Evolutionary conservation across 2,113 vertebrate species (phyloP), one percentile per base, ranked within the genome.

Genomic region (Phaetusa simplex): DNA sequence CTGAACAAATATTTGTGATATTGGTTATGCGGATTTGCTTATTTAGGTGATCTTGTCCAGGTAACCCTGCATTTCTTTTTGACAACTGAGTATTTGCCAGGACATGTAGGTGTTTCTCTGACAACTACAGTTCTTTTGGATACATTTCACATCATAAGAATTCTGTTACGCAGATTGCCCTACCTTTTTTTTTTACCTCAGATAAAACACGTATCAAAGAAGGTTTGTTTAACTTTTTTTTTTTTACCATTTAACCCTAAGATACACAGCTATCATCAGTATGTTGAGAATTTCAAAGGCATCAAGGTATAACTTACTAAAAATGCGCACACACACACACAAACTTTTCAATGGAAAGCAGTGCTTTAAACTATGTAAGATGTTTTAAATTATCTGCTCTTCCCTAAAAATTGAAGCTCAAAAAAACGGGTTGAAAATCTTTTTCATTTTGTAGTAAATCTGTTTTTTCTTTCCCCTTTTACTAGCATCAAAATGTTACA

Each of bases 1-100:
- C 84, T 70, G 45, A 90, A 90, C 53, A 83, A 95, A 74, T 59
- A 80, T 93, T 93, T 93, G 27, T 45, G 9, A 14, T 34, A 69
- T 21, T 86, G 30, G 30, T 67, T 90, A 69, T 77, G 58, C 45
- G 76, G 32, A 92, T 79, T 76, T 76, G 14, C 40, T 88, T 93
- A 78, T 90, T 94, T 85, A 61, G 65, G 26, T 73, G 67, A 24
- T 74, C 55, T 88, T 90, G 12, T 42, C 43, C 42, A 14, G 2
- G 8, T 38, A 55, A 73, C 7, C 2, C 7, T 67, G 3, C 5
- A 43, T 65, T 74, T 70, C 15, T 58, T 79, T 79, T 66, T 70
- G 32, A 84, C 15, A 86, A 65, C 2, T 19, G 12, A 52, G 4
- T 30, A 19, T 77, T 91, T 80, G 3, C 20, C 23, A 70, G 24